A percentile compares a stretch with the other conserved stretches of the same genome.
Evolutionary conservation across 2,113 vertebrate genomes (phyloP).

Genomic region (Glareola pratincola): DNA sequence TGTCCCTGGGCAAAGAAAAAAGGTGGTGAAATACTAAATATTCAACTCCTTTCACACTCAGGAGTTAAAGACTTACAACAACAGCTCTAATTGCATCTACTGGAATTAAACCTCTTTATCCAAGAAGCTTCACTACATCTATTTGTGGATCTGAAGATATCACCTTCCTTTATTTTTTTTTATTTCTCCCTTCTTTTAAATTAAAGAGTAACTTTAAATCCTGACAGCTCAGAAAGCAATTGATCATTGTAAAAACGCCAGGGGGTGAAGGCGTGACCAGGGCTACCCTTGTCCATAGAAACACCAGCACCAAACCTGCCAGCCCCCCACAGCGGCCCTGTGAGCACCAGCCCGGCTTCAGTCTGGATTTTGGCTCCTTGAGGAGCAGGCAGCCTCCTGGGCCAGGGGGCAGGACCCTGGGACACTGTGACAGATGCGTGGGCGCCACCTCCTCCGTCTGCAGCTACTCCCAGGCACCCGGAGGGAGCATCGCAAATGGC

Average conservation of each 20-base stretch:
- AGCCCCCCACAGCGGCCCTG: too few species aligned
- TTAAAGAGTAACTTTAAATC: background rate
- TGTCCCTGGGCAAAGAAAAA: background rate
- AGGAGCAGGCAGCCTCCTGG: rapidly evolving
- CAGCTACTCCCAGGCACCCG: background rate
- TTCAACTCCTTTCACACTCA: background rate
- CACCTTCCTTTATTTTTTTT: background rate
- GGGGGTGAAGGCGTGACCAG: rapidly evolving
- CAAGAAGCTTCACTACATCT: background rate
- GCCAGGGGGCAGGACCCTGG: background rate
- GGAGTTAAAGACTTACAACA: background rate
- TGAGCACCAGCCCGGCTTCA: background rate
- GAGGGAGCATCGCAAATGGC: rapidly evolving
- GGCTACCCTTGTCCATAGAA: rapidly evolving
- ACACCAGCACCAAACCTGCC: background rate
- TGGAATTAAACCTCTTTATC: background rate
- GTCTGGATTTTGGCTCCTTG: background rate
- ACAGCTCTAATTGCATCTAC: background rate
- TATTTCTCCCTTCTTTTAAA: background rate
- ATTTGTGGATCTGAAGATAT: background rate
- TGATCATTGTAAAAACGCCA: rapidly evolving
- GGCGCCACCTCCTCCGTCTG: rapidly evolving
- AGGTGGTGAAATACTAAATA: background rate
- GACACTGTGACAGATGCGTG: rapidly evolving
- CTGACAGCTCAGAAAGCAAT: background rate